Evolutionary conservation across 2,888 invertebrate genomes (phyloP).

Genomic region (Gryllus longicercus): DNA sequence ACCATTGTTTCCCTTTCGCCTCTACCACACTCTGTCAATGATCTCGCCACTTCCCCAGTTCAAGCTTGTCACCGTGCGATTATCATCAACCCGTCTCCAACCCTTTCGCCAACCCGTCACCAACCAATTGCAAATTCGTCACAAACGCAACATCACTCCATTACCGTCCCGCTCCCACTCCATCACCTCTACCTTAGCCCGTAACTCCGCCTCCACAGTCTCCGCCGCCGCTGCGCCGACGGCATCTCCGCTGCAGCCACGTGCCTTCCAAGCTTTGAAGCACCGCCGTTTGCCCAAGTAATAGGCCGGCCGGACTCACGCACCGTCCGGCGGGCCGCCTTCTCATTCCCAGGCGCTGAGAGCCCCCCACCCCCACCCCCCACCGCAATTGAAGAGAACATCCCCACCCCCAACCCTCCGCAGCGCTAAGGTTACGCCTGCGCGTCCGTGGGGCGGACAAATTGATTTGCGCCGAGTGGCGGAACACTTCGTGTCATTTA

Average conservation of each 20-base stretch:
- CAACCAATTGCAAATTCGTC: too few relatives aligned
- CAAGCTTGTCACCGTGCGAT: too few relatives aligned
- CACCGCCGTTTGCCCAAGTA: conserved; percentile 17
- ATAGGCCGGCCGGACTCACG: not conserved
- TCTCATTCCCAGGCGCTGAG: conserved; percentile 17
- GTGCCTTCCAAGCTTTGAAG: not conserved
- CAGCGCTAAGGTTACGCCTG: not conserved
- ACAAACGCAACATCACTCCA: too few relatives aligned
- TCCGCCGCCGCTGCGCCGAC: not conserved
- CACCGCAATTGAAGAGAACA: not conserved
- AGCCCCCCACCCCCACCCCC: not conserved
- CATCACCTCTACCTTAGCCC: not conserved
- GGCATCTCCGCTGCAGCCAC: not conserved
- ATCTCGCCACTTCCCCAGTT: too few relatives aligned
- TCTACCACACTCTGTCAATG: too few relatives aligned
- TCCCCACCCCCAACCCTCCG: not conserved
- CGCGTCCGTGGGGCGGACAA: not conserved
- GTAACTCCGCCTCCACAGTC: not conserved
- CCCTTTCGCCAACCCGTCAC: too few relatives aligned
- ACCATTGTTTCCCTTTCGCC: too few relatives aligned
- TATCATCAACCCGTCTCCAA: too few relatives aligned
- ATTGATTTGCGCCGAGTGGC: conserved; percentile 3
- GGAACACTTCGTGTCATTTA: not conserved
- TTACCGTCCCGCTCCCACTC: too few relatives aligned
- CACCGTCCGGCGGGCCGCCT: not conserved